Conservation (phyloP, 1,140 invertebrate genomes). For the Drosophila lacteicornis region DNA sequence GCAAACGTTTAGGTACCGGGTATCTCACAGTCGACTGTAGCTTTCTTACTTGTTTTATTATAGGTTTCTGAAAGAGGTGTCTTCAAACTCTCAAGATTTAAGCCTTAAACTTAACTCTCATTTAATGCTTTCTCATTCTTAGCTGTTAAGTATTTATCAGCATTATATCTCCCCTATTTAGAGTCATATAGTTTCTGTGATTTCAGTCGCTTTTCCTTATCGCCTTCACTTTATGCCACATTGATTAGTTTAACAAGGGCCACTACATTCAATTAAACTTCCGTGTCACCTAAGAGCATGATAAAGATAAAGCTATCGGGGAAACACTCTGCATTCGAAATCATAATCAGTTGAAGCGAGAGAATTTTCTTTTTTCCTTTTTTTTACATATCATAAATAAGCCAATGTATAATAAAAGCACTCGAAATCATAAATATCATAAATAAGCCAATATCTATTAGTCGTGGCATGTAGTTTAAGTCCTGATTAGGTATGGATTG, state of each 20-base stretch:
- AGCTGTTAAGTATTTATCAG: neutral
- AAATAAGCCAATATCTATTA: neutral
- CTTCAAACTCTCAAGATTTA: too few relatives aligned
- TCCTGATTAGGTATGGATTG: neutral
- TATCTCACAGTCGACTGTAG: too few relatives aligned
- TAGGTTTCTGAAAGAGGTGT: neutral
- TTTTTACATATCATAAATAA: neutral
- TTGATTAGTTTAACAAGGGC: neutral
- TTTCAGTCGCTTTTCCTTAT: neutral
- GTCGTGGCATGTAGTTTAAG: neutral
- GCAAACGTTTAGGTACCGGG: too few relatives aligned
- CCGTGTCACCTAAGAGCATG: neutral
- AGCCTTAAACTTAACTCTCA: too few relatives aligned
- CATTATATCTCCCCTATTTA: neutral
- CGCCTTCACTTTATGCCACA: neutral
- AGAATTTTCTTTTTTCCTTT: neutral
- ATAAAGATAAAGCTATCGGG: slow-evolving; percentile 11
- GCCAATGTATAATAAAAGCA: neutral
- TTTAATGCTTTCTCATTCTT: neutral
- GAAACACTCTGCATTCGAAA: neutral
- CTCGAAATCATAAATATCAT: too few relatives aligned
- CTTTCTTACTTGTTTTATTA: neutral
- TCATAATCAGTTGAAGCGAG: neutral
- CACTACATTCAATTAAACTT: slow-evolving; percentile 8
- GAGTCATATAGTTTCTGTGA: neutral